Evolutionary conservation across 2,113 vertebrate genomes (phyloP), one percentile per base, ranked within the genome.

Genomic region (Rhynchopsitta pachyrhyncha): DNA sequence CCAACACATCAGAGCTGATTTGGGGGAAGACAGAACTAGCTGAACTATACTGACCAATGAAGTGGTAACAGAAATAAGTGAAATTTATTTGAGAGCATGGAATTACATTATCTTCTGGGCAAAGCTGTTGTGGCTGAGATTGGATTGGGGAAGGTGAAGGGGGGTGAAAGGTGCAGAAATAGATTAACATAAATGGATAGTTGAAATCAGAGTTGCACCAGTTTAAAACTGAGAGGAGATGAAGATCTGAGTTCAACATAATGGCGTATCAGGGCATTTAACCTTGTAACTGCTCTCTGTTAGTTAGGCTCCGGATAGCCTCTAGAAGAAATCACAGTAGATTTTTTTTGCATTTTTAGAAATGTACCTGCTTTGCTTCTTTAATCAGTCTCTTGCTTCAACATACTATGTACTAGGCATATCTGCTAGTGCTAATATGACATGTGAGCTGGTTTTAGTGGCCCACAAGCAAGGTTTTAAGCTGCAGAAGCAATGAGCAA

Each of bases 401-500:
- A 9, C 12, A 6, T 49, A 18, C 29, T 31, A 9, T 20, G 17
- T 44, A 24, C 11, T 69, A 64, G 46, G 7, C 4, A 1, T 69
- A 55, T 62, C 79, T 90, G 20, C 67, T 68, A n/a, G 60, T 37
- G 18, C 55, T 50, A 31, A 1, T 49, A 19, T 57, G 39, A 66
- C 31, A 69, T 3, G 12, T 77, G 76, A 67, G 42, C 31, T 47
- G 23, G 67, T 49, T 49, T 91, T 83, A 53, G 27, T 77, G 59
- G n/a, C 49, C 35, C 49, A 18, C 28, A 33, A 67, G 55, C 67
- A 33, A 86, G 39, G 47, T 49, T 96, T 85, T 50, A 80, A 81
- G 64, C 53, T 90, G 63, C 82, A 93, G 79, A 80, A 70, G 46
- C 53, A 77, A 55, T 37, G 39, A 93, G 79, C 73, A 96, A 97